Evolutionary conservation across 2,888 invertebrate genomes (phyloP).

Genomic region (Xiphydria camelus): DNA sequence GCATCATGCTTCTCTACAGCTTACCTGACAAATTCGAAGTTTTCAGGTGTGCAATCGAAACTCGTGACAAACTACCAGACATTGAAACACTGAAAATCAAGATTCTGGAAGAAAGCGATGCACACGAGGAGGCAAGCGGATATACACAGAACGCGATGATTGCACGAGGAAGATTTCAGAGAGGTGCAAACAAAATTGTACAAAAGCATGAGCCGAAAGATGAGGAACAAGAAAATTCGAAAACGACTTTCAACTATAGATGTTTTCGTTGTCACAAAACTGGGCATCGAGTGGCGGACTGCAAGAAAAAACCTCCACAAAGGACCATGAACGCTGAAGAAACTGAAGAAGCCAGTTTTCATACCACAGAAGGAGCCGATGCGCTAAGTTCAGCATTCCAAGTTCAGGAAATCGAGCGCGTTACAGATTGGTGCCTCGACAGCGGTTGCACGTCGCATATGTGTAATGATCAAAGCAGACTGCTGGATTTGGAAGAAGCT

Average conservation of each 20-base stretch:
- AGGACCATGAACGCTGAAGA: background rate
- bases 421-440: slow-evolving; percentile 18
- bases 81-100: slow-evolving; percentile 12
- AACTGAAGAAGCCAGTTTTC: background rate
- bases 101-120: background rate
- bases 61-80: background rate
- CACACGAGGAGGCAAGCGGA: too few relatives aligned
- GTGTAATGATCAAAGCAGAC: slow-evolving; percentile 2
- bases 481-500: background rate
- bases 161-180: background rate
- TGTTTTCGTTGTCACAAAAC: slow-evolving; percentile 18
- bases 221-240: background rate
- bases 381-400: background rate
- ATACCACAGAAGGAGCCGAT: background rate
- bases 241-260: slow-evolving; percentile 6
- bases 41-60: background rate
- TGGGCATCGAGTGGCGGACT: slow-evolving; percentile 10
- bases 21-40: background rate
- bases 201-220: background rate
- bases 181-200: background rate
- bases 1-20: slow-evolving; percentile 16
- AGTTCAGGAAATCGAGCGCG: background rate
- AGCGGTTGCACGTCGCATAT: slow-evolving; percentile 14
- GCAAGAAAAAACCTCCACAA: background rate
- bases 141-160: slow-evolving; percentile 3